These are phyloP conservation scores for Notospermus geniculatus DNA, from an alignment of 1,140 invertebrate genomes.

Conservation along the genomic window DNA sequence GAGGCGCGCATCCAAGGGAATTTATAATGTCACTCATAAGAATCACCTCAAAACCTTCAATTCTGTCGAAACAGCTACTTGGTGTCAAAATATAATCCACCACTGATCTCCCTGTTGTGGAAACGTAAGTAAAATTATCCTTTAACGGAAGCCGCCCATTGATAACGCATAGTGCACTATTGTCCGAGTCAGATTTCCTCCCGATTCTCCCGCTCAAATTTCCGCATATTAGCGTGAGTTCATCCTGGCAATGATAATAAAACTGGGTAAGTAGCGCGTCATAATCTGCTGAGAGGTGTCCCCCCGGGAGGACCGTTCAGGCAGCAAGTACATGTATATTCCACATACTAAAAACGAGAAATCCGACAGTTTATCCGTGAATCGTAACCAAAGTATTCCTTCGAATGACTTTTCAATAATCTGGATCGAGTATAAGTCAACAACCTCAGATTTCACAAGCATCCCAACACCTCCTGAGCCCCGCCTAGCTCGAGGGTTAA, in stretches of 20 bases:
- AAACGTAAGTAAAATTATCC: conserved; percentile 2
- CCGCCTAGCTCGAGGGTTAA: not conserved
- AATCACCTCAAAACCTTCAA: not conserved
- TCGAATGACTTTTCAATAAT: not conserved
- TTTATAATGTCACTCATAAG: not conserved
- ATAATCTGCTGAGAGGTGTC: conserved; percentile 3
- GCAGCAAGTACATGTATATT: not conserved
- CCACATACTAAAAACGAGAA: conserved; percentile 2
- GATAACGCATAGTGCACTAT: not conserved
- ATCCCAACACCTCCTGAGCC: not conserved
- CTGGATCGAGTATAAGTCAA: not conserved
- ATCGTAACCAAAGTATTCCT: conserved; percentile 6
- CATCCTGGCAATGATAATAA: conserved; percentile 2
- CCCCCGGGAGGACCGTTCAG: not conserved
- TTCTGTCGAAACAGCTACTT: conserved; percentile 7
- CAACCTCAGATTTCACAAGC: not conserved
- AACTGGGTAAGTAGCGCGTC: not conserved
- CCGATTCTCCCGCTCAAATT: conserved; percentile 1
- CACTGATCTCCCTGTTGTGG: not conserved
- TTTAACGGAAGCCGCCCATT: conserved; percentile 10
- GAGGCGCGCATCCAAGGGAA: not conserved
- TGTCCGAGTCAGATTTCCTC: not conserved
- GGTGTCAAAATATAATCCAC: conserved; percentile 6
- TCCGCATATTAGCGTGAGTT: not conserved
- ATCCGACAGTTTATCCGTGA: not conserved